Percentiles rank a stretch among this genome's conserved stretches.
Conservation (phyloP, 37 sponge, comb jelly and placozoan genomes). For the Ephydatia muelleri region DNA sequence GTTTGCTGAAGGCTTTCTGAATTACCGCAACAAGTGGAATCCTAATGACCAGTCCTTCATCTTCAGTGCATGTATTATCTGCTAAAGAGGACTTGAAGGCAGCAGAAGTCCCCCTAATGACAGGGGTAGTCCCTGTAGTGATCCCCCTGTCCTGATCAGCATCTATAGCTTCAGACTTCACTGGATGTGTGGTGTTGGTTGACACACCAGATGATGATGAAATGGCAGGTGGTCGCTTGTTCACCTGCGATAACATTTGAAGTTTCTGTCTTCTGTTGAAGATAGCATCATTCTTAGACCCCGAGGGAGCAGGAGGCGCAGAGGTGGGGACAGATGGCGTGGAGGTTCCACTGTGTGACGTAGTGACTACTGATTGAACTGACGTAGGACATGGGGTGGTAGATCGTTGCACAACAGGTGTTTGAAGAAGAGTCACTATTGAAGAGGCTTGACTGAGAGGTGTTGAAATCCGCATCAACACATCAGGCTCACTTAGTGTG, state of each 20-base stretch:
- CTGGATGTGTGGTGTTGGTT: neutral
- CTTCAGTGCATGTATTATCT: neutral
- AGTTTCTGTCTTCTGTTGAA: conserved; percentile 4
- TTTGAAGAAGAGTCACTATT: neutral
- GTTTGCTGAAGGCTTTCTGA: neutral
- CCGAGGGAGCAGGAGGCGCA: neutral
- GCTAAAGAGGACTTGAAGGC: neutral
- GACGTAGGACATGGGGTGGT: neutral
- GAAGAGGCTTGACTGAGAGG: neutral
- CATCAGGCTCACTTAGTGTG: neutral
- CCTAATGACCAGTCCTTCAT: neutral
- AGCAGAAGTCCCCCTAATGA: neutral
- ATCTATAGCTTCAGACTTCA: neutral
- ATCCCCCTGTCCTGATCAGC: neutral
- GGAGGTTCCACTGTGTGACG: neutral
- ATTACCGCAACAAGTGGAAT: neutral
- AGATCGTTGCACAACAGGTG: neutral
- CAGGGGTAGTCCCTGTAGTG: neutral
- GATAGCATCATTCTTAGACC: neutral
- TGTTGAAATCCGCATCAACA: neutral
- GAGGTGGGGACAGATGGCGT: neutral
- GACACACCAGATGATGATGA: neutral
- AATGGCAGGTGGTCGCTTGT: conserved; percentile 8
- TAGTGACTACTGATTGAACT: neutral
- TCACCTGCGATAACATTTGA: conserved; percentile 26